Conservation (phyloP, 2,888 invertebrate genomes). For the Melieria omissa region DNA sequence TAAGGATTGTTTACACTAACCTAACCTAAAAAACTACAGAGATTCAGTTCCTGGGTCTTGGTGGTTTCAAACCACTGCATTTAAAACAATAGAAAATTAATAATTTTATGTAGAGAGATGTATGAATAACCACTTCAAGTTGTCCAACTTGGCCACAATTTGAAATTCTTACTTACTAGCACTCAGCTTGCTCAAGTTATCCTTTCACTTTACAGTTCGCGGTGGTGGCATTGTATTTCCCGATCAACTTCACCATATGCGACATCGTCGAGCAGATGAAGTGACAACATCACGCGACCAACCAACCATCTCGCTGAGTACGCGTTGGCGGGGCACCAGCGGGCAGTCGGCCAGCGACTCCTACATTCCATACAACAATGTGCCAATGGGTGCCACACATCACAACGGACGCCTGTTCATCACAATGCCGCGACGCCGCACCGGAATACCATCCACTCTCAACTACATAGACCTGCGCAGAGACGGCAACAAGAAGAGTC, state of each 20-base stretch:
- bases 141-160: too few relatives aligned
- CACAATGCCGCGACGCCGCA: slow-evolving; percentile 77
- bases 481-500: slow-evolving; percentile 57
- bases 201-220: slow-evolving; percentile 16
- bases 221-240: slow-evolving; percentile 40
- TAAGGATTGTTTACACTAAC: too few relatives aligned
- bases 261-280: slow-evolving; percentile 13
- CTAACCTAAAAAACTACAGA: too few relatives aligned
- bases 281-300: slow-evolving; percentile 36
- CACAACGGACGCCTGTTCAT: slow-evolving; percentile 73
- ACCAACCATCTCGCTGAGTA: background rate
- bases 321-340: background rate
- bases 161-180: too few relatives aligned
- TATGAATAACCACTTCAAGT: too few relatives aligned
- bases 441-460: slow-evolving; percentile 73
- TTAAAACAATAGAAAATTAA: too few relatives aligned
- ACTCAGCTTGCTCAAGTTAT: background rate
- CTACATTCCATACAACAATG: slow-evolving; percentile 64
- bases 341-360: slow-evolving; percentile 32
- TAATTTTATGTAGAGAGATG: too few relatives aligned
- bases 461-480: slow-evolving; percentile 67
- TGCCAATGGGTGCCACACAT: slow-evolving; percentile 64
- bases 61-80: too few relatives aligned
- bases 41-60: too few relatives aligned
- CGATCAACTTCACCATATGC: slow-evolving; percentile 29